Evolutionary conservation across 2,888 invertebrate genomes (phyloP), one percentile per base, ranked within the genome.

Genomic region (Epinotia brunnichana): DNA sequence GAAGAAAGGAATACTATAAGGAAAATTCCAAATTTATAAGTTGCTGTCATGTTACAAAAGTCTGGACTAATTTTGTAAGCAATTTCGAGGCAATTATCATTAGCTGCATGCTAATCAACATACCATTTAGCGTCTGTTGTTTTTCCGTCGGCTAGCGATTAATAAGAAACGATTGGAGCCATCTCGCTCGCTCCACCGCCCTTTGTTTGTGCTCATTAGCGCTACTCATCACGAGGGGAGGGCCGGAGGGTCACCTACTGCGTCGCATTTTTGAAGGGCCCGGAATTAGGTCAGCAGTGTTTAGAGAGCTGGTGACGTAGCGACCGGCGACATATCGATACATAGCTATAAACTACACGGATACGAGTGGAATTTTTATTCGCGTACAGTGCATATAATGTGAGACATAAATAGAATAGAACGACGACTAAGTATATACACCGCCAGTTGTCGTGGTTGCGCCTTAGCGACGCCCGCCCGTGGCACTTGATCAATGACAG

Each of bases 391-490:
- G 64, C 51, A 68, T 69, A 63, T 67, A 67, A 72, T 63, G 62
- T 61, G 75, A 48, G 56, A 72, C 71, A 74, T 60, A 71, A 76
- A 76, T 77, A 73, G 74, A 76, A 76, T 77, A 73, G 74, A 74
- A 71, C 74, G 71, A 66, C 56, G 60, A 69, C 76, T 76, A n/a
- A n/a, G n/a, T n/a, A 69, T 69, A 75, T 75, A 77, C 70, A 71
- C 63, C 72, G 74, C 68, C 41, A 63, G 71, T 66, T 73, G 72
- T 67, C 57, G 62, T 57, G 62, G 73, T 68, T 63, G 69, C 69
- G 69, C 63, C 54, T 53, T 60, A 41, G 73, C 57, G 73, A 73
- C 57, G 62, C 68, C 57, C 57, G 62, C 68, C 57, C 68, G 69
- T 73, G 73, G 73, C 73, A 73, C 73, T 69, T 29, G 57, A 73